Evolutionary conservation across 2,888 invertebrate species (phyloP), one percentile per base, ranked within the genome.

Genomic region (Buathra laborator): DNA sequence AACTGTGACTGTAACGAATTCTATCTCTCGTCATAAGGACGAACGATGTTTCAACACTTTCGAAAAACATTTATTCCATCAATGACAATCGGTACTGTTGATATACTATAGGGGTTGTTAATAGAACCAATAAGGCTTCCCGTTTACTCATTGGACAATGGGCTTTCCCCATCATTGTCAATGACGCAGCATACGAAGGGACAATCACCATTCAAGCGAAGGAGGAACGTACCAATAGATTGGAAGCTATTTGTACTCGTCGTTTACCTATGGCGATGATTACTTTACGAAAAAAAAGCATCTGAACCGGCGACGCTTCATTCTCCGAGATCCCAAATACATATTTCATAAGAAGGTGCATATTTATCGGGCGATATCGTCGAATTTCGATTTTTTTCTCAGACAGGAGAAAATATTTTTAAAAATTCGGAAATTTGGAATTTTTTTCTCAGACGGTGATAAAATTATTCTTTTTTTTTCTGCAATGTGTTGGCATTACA

Each of bases 101-200:
- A 32, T 29, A 59, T 59, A 24, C 24, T 24, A 32, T 29, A 7
- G 32, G 4, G 29, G 59, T 29, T 59, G 24, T 59, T 59, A 59
- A 59, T 32, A 32, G 29, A 59, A 37, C 24, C 59, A 59, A 59
- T 29, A 6, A 0, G 14, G 48, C 48, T 48, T 12, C 12, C 48
- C 9, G 59, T 59, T 59, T 32, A 24, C 59, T 6, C 1, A 59
- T 29, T 14, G 6, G 59, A 59, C 59, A 14, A 59, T 32, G 2
- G 29, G 32, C 37, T 37, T 59, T 59, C n/a, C 59, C 32, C 32
- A 29, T 59, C 59, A 59, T 59, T 59, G 59, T 32, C 59, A n/a
- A 59, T 29, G 32, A 59, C 29, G 29, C 7, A 59, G 59, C 59
- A 29, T n/a, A 37, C 37, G 59, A 59, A 29, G 29, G 59, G 59